A percentile compares a stretch with the other conserved stretches of the same genome.
Evolutionary conservation across 2,888 invertebrate species (phyloP).

Genomic region (Pecten maximus): DNA sequence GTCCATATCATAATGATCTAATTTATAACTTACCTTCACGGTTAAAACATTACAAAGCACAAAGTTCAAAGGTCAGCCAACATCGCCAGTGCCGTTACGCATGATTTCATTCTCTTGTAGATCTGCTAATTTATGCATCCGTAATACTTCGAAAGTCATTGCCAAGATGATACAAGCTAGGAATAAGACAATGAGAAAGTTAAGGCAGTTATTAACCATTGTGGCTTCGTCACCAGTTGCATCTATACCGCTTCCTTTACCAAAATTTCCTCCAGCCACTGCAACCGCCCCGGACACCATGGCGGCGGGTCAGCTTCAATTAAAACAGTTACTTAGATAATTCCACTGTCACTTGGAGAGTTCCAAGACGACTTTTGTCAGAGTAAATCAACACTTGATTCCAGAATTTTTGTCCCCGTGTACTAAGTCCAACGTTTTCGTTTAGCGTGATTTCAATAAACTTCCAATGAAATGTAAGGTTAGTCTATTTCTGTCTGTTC

Average conservation of each 20-base stretch:
- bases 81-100: background rate
- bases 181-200: background rate
- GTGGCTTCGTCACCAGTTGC: background rate
- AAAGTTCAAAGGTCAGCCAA: conserved; percentile 1
- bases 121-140: background rate
- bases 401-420: background rate
- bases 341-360: background rate
- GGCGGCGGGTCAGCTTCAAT: background rate
- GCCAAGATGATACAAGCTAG: background rate
- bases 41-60: background rate
- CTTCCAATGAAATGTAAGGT: too few species aligned
- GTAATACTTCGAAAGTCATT: background rate
- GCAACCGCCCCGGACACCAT: background rate
- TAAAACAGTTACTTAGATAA: background rate
- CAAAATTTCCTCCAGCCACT: background rate
- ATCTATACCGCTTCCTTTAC: background rate
- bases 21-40: background rate
- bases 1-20: background rate
- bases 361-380: background rate
- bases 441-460: background rate
- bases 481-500: background rate
- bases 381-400: background rate
- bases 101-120: background rate
- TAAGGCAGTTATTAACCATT: background rate
- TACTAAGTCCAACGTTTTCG: background rate